phyloP scores from a whole-genome alignment of 2,888 invertebrate species.

The Euplagia quadripunctaria region DNA sequence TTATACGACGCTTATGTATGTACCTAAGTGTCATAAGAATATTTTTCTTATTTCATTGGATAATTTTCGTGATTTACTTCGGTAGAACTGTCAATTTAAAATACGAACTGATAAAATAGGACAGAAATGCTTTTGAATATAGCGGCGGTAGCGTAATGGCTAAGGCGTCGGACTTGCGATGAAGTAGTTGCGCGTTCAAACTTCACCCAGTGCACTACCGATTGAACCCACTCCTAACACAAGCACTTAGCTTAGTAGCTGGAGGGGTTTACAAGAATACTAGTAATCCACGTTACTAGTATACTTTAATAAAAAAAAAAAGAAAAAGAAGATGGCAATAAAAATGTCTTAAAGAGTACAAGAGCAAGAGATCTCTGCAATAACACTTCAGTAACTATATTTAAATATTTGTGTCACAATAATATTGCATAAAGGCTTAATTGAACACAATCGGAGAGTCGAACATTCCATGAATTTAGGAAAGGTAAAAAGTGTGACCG shows the following conservation, averaged over 20 bases:
- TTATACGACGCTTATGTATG: neutral
- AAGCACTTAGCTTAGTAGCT: too few relatives aligned
- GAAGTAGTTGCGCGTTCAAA: too few relatives aligned
- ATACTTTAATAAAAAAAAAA: too few relatives aligned
- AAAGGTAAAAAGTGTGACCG: neutral
- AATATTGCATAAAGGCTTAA: neutral
- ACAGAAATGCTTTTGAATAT: neutral
- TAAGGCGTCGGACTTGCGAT: too few relatives aligned
- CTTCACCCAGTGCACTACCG: too few relatives aligned
- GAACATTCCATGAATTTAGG: neutral
- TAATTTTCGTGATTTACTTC: neutral
- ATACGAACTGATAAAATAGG: neutral
- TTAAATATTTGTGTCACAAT: neutral
- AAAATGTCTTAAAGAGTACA: neutral
- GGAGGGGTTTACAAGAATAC: too few relatives aligned
- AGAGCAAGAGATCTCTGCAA: neutral
- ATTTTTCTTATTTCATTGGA: neutral
- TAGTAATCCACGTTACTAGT: too few relatives aligned
- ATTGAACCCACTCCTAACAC: too few relatives aligned
- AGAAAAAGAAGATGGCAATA: neutral
- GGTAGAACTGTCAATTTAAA: neutral
- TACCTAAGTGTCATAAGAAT: neutral
- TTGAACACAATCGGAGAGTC: neutral
- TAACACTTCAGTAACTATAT: neutral
- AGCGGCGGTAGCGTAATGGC: too few relatives aligned